phyloP scores from a whole-genome alignment of 2,113 vertebrate genomes.

The Procavia capensis region DNA sequence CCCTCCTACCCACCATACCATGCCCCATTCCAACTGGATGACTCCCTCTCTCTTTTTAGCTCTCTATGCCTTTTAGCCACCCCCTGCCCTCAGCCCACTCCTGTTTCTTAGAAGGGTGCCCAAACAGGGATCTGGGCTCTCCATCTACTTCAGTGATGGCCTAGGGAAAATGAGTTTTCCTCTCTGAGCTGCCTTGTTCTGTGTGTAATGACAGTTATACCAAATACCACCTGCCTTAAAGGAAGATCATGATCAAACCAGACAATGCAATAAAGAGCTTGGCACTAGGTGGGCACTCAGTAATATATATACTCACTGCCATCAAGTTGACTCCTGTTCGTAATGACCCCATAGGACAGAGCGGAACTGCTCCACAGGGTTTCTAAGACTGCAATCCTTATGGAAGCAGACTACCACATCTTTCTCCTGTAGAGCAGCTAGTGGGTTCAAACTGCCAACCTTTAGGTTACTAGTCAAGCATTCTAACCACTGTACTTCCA shows the following conservation, averaged over 20 bases:
- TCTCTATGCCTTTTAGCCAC: background rate
- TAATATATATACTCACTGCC: background rate
- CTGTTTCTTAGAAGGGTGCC: background rate
- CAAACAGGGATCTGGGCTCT: background rate
- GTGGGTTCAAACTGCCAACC: no score
- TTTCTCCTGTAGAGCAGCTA: no score
- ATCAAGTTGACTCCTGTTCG: no score
- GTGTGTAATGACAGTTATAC: background rate
- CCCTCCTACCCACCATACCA: no score
- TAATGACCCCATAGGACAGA: no score
- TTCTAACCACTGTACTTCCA: no score
- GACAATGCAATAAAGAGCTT: background rate
- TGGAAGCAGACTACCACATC: no score
- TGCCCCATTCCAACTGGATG: background rate
- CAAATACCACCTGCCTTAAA: background rate
- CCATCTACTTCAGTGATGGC: background rate
- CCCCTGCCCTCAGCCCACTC: background rate
- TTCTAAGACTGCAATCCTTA: no score
- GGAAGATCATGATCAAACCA: background rate
- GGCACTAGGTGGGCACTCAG: background rate
- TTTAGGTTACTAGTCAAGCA: no score
- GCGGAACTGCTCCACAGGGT: no score
- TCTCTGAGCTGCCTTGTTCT: background rate
- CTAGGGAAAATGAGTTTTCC: background rate
- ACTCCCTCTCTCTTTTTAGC: background rate